Conservation (phyloP, 2,888 invertebrate species). For the Clusia tigrina region DNA sequence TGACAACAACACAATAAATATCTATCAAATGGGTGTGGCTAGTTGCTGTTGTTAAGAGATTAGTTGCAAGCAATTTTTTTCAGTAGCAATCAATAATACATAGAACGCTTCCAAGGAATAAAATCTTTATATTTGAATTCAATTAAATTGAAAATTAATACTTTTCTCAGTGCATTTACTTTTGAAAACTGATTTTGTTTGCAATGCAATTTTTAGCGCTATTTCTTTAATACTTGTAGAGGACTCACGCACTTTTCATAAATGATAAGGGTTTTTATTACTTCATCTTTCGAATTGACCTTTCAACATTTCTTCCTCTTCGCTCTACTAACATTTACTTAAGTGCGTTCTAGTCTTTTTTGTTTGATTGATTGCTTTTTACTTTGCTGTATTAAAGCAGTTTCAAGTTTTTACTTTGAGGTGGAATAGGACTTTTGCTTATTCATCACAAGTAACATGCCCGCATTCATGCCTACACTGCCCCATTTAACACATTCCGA, state of each 20-base stretch:
- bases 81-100: not conserved
- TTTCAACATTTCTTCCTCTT: not conserved
- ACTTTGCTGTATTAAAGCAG: not conserved
- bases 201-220: too few relatives aligned
- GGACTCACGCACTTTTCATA: too few relatives aligned
- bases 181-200: too few relatives aligned
- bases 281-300: too few relatives aligned
- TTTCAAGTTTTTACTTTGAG: slow-evolving; percentile 35
- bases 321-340: not conserved
- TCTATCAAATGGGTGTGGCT: not conserved
- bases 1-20: too few relatives aligned
- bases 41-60: not conserved
- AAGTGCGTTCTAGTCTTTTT: slow-evolving; percentile 14
- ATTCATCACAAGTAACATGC: slow-evolving; percentile 72
- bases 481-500: slow-evolving; percentile 77
- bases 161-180: too few relatives aligned
- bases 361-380: slow-evolving; percentile 25
- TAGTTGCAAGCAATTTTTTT: slow-evolving; percentile 10
- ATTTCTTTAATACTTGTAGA: too few relatives aligned
- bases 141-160: too few relatives aligned
- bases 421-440: slow-evolving; percentile 56
- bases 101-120: too few relatives aligned
- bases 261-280: too few relatives aligned
- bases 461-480: slow-evolving; percentile 75
- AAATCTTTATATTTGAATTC: too few relatives aligned